Conservation (phyloP, 2,888 invertebrate genomes). For the Acanthacorydalis orientalis region DNA sequence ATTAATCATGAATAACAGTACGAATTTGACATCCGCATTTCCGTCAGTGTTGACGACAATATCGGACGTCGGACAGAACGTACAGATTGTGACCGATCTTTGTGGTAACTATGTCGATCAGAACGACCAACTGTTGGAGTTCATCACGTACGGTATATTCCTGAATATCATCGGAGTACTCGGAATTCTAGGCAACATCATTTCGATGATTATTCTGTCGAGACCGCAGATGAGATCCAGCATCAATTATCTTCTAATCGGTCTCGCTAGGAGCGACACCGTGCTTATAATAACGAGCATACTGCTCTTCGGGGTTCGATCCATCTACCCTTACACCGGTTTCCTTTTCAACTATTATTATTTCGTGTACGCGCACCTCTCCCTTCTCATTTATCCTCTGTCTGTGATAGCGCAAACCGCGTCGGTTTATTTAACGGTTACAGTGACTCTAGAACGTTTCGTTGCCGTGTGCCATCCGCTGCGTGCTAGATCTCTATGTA, state of each 20-base stretch:
- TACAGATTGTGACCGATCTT: not conserved
- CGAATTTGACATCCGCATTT: not conserved
- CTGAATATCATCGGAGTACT: constrained; percentile 64
- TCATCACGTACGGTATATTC: constrained; percentile 67
- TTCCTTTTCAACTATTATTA: constrained; percentile 61
- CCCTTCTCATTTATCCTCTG: constrained; percentile 64
- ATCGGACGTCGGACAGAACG: not conserved
- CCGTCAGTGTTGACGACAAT: not conserved
- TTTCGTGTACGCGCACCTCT: constrained; percentile 63
- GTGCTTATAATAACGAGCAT: constrained; percentile 75
- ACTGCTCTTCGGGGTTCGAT: constrained; percentile 72
- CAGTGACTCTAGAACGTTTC: constrained; percentile 85
- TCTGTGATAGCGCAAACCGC: constrained; percentile 83
- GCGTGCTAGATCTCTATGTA: constrained; percentile 76
- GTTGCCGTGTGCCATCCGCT: constrained; percentile 87
- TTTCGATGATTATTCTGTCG: constrained; percentile 79
- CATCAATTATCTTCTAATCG: constrained; percentile 85
- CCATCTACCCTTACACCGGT: constrained; percentile 69
- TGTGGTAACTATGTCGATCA: not conserved
- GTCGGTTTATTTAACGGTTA: constrained; percentile 80
- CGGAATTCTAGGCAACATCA: constrained; percentile 78
- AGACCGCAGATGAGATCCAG: constrained; percentile 92
- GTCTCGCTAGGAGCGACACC: constrained; percentile 86
- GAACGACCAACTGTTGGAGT: constrained; percentile 46
- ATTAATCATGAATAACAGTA: not conserved